Base-by-base conservation (phyloP, 2,888 invertebrate genomes). In the Drosophila glabriapex region DNA sequence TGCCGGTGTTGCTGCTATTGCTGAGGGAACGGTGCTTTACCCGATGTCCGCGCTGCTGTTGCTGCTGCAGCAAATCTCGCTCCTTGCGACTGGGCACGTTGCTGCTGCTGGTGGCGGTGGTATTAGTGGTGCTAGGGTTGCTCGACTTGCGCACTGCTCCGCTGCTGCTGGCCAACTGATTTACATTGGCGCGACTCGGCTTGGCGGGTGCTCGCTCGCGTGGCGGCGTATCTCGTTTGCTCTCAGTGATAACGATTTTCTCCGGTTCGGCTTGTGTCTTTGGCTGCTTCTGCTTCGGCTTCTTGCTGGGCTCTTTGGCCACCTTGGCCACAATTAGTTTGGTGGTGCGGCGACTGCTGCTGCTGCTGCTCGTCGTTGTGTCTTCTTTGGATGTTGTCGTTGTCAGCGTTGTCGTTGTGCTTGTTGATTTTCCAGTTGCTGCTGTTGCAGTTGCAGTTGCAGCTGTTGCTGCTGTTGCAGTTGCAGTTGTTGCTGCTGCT, bases 141-240 rank as follows among this genome's bases (percentile, higher is more conserved):
- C 70, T 79, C 62, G 82, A 72, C 78, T 85, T 82, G 74, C 83
- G 82, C 54, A 80, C 78, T 58, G 82, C 68, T 77, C 78, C 79
- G 59, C 78, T 85, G 86, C 68, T 69, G 69, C 55, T 82, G 73
- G 70, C 76, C 65, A 77, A 82, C 84, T 85, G 78, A 65, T 29
- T 60, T 39, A 49, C 67, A 28, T 71, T 65, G 46, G 84, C 81
- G 43, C 93, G 91, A 66, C 91, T 92, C 54, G 93, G 93, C 76
- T 92, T 93, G 3, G 93, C 85, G 28, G 93, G 93, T 12, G 93
- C 93, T 68, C 91, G 90, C 66, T 93, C 93, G 52, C 82, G 85
- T n/a, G 93, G 93, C 73, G 93, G 93, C 50, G 92, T 93, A 76
- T 93, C 93, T 70, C 91, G 87, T 60, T 78, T 86, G 85, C 93